Evolutionary conservation across 1,140 invertebrate species (phyloP).

Genomic region (Arctopsyche grandis): DNA sequence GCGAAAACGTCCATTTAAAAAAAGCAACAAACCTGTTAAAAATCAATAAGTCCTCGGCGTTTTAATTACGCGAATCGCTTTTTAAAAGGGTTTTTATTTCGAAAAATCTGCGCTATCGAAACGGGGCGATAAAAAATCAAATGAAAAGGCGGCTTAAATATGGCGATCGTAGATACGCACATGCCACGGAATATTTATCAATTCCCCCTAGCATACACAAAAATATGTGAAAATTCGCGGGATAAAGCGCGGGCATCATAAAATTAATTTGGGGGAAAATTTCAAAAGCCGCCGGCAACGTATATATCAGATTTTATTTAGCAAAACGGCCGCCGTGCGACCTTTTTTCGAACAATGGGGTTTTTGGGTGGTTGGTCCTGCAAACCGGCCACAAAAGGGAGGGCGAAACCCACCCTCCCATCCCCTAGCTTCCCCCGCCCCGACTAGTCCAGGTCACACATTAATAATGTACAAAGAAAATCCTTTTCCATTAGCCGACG

Average conservation of each 20-base stretch:
- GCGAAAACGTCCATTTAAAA: too few species aligned
- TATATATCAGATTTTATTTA: slow-evolving; percentile 21
- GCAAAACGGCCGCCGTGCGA: not conserved
- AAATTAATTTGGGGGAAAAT: slow-evolving; percentile 21
- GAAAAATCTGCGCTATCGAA: too few species aligned
- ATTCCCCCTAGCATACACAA: too few species aligned
- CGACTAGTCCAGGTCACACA: slow-evolving; percentile 19
- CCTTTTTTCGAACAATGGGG: slow-evolving; percentile 20
- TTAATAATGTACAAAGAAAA: slow-evolving; percentile 42
- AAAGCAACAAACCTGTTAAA: not conserved
- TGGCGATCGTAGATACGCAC: too few species aligned
- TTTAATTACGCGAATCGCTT: not conserved
- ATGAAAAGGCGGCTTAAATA: too few species aligned
- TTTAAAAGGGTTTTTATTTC: too few species aligned
- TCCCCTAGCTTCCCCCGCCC: not conserved
- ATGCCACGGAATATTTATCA: too few species aligned
- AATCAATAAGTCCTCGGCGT: not conserved
- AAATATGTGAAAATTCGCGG: not conserved
- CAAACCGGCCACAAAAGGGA: not conserved
- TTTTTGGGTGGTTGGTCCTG: not conserved
- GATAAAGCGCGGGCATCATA: not conserved
- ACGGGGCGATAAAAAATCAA: too few species aligned
- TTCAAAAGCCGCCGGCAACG: slow-evolving; percentile 5
- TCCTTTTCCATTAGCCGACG: slow-evolving; percentile 37
- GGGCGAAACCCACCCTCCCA: not conserved